Percentiles rank a stretch among this genome's conserved stretches.
Evolutionary conservation across 2,113 vertebrate genomes (phyloP).

Genomic region (Phocoena sinus): DNA sequence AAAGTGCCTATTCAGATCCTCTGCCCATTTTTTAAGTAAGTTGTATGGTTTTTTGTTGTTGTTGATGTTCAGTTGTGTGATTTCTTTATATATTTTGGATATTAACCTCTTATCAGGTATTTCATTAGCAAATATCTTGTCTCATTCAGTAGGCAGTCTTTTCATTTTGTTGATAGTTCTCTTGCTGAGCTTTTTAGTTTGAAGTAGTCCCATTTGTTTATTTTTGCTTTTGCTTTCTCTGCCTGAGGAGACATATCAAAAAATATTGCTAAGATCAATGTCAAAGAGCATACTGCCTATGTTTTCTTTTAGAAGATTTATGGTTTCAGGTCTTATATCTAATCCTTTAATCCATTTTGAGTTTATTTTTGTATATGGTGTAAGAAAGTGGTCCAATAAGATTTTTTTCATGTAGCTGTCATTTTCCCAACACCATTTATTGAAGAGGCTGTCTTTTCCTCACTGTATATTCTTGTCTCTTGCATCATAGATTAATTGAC

Average conservation of each 20-base stretch:
- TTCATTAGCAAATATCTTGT: neutral
- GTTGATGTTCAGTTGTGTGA: neutral
- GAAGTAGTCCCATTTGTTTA: neutral
- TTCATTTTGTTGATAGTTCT: neutral
- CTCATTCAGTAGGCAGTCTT: neutral
- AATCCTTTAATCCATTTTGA: neutral
- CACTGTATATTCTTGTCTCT: neutral
- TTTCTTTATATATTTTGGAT: neutral
- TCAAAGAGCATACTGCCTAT: neutral
- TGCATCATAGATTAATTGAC: neutral
- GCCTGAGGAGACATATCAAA: neutral
- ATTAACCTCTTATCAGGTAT: neutral
- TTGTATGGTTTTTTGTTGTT: neutral
- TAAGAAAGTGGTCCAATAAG: neutral
- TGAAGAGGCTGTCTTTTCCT: neutral
- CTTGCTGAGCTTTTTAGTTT: neutral
- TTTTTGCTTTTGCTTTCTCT: neutral
- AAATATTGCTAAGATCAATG: neutral
- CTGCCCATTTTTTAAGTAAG: neutral
- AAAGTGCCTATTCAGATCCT: neutral
- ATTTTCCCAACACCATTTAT: neutral
- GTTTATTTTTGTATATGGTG: neutral
- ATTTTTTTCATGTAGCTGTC: neutral
- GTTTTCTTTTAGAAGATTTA: neutral
- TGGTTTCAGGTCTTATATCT: neutral